Evolutionary conservation across 2,888 invertebrate genomes (phyloP).

Genomic region (Papilio demoleus): DNA sequence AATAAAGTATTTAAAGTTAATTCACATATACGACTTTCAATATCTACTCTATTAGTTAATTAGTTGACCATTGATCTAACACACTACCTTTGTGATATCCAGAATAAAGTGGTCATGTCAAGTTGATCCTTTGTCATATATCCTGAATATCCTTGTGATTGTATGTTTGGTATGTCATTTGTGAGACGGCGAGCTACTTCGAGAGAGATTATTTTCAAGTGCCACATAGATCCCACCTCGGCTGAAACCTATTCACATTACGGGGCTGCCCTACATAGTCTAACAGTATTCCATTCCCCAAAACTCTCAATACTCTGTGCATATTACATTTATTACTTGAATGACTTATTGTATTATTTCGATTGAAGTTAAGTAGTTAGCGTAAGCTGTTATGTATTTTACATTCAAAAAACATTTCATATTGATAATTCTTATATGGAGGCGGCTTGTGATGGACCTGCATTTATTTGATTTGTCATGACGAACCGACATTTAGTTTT

Average conservation of each 20-base stretch:
- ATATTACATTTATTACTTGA: constrained; percentile 68
- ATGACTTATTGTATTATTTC: constrained; percentile 79
- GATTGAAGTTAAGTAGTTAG: constrained; percentile 81
- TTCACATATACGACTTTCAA: constrained; percentile 75
- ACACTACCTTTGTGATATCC: too few relatives aligned
- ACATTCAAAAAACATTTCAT: constrained; percentile 66
- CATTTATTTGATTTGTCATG: constrained; percentile 78
- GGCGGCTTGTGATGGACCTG: constrained; percentile 71
- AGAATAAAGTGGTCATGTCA: neutral
- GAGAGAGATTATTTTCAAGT: constrained; percentile 23
- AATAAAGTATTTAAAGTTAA: constrained; percentile 84
- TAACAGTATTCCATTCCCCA: constrained; percentile 47
- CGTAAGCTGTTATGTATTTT: constrained; percentile 82
- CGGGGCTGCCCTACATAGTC: constrained; percentile 51
- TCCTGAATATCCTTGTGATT: constrained; percentile 41
- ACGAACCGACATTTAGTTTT: constrained; percentile 80
- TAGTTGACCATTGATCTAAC: constrained; percentile 53
- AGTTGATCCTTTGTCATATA: neutral
- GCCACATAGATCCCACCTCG: constrained; percentile 37
- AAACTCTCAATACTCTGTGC: constrained; percentile 55
- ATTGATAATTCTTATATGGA: constrained; percentile 61
- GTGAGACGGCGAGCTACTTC: constrained; percentile 19
- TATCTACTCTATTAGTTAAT: constrained; percentile 50
- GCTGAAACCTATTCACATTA: constrained; percentile 69
- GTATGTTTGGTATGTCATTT: constrained; percentile 7